Percentiles rank a stretch among this genome's conserved stretches.
Conservation (phyloP, 2,113 vertebrate genomes). For the Chloroceryle aenea region DNA sequence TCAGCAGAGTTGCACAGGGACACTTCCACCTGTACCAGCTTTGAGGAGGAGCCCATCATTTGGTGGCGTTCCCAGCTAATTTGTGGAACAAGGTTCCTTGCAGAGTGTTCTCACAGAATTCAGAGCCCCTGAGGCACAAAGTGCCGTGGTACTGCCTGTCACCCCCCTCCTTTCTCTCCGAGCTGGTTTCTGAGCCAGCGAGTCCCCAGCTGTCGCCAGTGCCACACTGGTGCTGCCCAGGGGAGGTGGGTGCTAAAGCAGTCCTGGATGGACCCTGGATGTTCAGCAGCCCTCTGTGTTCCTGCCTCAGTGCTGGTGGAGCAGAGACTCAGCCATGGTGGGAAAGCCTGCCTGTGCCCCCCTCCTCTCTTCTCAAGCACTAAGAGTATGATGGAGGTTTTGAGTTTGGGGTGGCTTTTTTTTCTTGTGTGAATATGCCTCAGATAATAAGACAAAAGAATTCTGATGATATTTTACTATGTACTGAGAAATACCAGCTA, state of each 20-base stretch:
- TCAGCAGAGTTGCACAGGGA: neutral
- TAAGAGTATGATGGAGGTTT: neutral
- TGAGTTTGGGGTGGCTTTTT: neutral
- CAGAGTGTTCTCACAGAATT: neutral
- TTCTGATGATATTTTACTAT: neutral
- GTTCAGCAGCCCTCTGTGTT: neutral
- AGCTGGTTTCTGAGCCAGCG: neutral
- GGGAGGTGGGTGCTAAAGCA: neutral
- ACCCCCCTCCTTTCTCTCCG: fast-evolving
- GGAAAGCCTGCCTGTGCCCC: neutral
- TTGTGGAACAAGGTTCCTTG: neutral
- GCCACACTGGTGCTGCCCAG: neutral
- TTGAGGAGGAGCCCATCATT: neutral
- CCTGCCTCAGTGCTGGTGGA: neutral
- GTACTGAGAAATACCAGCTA: neutral
- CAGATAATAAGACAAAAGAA: neutral
- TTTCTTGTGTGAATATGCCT: neutral
- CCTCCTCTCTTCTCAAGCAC: slow-evolving; percentile 29
- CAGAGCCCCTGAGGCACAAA: neutral
- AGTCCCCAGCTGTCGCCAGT: neutral
- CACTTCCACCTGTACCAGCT: fast-evolving
- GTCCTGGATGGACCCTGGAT: fast-evolving
- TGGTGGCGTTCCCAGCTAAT: neutral
- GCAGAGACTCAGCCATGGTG: neutral
- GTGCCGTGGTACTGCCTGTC: neutral